phyloP scores from a whole-genome alignment of 2,113 vertebrate genomes.

The Oceanodroma tethys region DNA sequence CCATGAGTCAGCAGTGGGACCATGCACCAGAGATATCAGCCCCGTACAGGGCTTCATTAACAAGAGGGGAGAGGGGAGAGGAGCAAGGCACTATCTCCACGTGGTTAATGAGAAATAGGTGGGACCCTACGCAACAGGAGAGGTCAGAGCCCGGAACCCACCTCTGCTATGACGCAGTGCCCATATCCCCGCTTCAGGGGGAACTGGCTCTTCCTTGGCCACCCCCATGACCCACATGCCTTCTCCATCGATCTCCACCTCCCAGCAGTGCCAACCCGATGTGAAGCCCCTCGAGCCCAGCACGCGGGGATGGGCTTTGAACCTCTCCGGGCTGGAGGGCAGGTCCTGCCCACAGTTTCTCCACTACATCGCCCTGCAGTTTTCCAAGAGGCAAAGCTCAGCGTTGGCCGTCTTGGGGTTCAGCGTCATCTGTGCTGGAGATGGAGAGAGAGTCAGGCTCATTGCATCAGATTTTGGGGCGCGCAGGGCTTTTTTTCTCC shows the following conservation, averaged over 20 bases:
- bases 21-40: not conserved
- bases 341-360: no score
- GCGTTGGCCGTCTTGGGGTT: not conserved
- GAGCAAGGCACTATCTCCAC: no score
- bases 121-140: no score
- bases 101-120: no score
- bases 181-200: not conserved
- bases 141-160: not conserved
- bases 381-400: not conserved
- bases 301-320: not conserved
- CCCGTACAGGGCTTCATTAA: not conserved
- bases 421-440: not conserved
- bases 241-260: not conserved
- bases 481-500: not conserved
- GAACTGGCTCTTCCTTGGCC: not conserved
- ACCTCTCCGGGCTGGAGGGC: not conserved
- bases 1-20: not conserved
- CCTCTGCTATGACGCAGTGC: not conserved
- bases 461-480: not conserved
- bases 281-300: not conserved
- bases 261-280: not conserved
- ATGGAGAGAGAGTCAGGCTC: not conserved
- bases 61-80: not conserved
- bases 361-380: accelerated
- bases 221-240: not conserved